Percentiles rank a stretch among this genome's conserved stretches.
phyloP scores from a whole-genome alignment of 2,888 invertebrate genomes.

The Amiota minor region DNA sequence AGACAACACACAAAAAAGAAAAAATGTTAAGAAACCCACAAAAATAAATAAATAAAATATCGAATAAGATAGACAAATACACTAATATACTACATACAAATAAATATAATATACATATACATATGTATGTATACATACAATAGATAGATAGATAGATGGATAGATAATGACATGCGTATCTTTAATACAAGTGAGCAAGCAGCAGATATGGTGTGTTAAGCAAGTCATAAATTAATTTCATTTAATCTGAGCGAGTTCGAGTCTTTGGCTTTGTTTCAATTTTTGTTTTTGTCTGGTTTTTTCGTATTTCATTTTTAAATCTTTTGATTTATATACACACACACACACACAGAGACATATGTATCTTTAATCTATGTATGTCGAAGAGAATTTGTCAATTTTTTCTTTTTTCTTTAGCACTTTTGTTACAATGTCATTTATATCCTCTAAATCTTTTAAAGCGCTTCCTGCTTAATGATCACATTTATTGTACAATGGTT shows the following conservation, averaged over 20 bases:
- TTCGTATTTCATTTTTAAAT: too few relatives aligned
- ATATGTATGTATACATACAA: not conserved
- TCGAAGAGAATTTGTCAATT: too few relatives aligned
- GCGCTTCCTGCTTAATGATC: slow-evolving; percentile 22
- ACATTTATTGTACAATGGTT: not conserved
- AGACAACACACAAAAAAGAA: not conserved
- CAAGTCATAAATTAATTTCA: slow-evolving; percentile 50
- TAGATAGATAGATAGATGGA: not conserved
- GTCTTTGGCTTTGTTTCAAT: slow-evolving; percentile 22
- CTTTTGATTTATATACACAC: too few relatives aligned
- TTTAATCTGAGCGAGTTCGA: slow-evolving; percentile 39
- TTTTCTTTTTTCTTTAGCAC: too few relatives aligned
- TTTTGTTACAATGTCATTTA: too few relatives aligned
- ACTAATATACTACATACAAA: not conserved
- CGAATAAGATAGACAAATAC: not conserved
- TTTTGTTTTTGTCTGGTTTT: too few relatives aligned
- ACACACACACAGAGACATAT: too few relatives aligned
- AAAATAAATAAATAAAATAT: slow-evolving; percentile 27
- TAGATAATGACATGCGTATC: slow-evolving; percentile 46
- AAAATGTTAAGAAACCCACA: not conserved
- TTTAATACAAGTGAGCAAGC: slow-evolving; percentile 35
- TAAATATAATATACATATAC: too few relatives aligned
- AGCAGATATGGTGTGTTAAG: slow-evolving; percentile 45
- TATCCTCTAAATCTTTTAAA: not conserved
- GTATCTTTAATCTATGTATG: too few relatives aligned